Conservation (phyloP, 2,888 invertebrate genomes). For the Agriotes lineatus region DNA sequence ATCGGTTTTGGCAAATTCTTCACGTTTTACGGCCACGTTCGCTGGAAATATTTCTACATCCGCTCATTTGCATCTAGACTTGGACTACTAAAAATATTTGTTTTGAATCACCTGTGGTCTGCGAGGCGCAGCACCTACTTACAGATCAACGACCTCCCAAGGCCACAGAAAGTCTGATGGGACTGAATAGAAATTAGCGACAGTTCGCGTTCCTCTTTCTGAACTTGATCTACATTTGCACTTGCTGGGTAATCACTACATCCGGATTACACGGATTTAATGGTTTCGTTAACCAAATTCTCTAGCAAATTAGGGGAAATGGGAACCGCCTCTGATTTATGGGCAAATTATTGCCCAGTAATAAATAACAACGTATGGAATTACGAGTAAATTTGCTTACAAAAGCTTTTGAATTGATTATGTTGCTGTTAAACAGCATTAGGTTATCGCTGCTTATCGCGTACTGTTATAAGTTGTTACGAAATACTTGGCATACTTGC, state of each 20-base stretch:
- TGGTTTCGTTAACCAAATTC: constrained; percentile 15
- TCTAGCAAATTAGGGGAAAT: constrained; percentile 4
- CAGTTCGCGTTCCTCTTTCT: constrained; percentile 49
- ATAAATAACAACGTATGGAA: not conserved
- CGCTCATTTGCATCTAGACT: constrained; percentile 21
- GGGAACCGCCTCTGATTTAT: constrained; percentile 1
- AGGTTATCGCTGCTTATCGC: constrained; percentile 6
- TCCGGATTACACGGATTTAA: constrained; percentile 31
- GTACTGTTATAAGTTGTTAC: not conserved
- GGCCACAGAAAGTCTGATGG: constrained; percentile 50
- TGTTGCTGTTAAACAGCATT: not conserved
- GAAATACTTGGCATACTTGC: not conserved
- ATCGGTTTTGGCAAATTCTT: not conserved
- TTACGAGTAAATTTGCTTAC: constrained; percentile 2
- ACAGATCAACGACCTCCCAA: constrained; percentile 50
- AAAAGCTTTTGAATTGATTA: not conserved
- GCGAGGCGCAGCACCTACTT: constrained; percentile 47
- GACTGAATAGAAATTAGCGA: constrained; percentile 49
- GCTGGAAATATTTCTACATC: constrained; percentile 10
- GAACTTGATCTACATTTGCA: constrained; percentile 53
- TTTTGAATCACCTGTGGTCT: constrained; percentile 41
- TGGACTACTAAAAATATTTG: constrained; percentile 39
- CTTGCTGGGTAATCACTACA: constrained; percentile 22
- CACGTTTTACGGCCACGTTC: constrained; percentile 4
- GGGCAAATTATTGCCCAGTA: not conserved